Conservation (phyloP, 1,140 invertebrate species). For the Nasonia giraulti region DNA sequence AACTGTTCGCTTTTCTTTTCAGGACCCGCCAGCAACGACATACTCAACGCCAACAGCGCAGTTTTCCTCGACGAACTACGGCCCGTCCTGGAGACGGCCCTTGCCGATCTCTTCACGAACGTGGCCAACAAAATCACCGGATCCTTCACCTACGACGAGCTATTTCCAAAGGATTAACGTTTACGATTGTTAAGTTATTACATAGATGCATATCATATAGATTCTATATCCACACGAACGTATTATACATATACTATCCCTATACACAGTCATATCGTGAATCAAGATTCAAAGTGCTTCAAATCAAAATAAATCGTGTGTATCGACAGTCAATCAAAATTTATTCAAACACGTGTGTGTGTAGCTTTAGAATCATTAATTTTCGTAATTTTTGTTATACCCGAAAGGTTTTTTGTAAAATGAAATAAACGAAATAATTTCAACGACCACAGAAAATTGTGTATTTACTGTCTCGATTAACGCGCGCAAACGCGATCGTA, state of each 20-base stretch:
- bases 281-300: background rate
- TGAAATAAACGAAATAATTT: too few species aligned
- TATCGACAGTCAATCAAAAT: slow-evolving; percentile 41
- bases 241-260: background rate
- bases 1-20: background rate
- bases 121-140: slow-evolving; percentile 82
- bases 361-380: background rate
- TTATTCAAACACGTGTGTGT: slow-evolving; percentile 21
- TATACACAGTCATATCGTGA: background rate
- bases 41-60: slow-evolving; percentile 78
- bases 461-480: background rate
- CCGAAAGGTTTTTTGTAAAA: too few species aligned
- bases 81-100: slow-evolving; percentile 78
- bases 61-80: slow-evolving; percentile 79
- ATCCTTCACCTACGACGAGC: slow-evolving; percentile 81
- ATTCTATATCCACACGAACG: background rate
- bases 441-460: background rate
- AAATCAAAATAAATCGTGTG: background rate
- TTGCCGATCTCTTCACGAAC: slow-evolving; percentile 80
- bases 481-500: background rate
- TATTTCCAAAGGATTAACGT: slow-evolving; percentile 76
- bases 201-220: background rate
- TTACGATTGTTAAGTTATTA: background rate
- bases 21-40: slow-evolving; percentile 70
- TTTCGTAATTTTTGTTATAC: background rate